These are phyloP conservation scores for Metacarcinus magister DNA, from an alignment of 2,888 invertebrate species.

Conservation along the genomic window DNA sequence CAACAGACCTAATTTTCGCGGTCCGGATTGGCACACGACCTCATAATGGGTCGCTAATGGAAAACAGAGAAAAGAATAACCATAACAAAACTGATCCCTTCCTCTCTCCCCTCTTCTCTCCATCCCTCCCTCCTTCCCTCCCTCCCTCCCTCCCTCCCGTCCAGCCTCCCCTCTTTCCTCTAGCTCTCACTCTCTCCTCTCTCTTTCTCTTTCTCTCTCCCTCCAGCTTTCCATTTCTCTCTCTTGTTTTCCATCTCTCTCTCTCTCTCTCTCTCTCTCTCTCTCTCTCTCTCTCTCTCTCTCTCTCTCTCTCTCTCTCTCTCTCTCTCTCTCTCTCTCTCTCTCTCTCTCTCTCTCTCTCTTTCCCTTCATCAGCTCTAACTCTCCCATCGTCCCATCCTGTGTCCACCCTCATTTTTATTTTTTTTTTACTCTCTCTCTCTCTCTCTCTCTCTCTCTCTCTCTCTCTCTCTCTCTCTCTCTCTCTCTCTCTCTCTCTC, in stretches of 20 bases:
- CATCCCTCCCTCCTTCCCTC: neutral
- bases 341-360: neutral
- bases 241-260: neutral
- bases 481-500: conserved; percentile 49
- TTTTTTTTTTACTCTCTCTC: neutral
- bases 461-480: no score
- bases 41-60: conserved; percentile 74
- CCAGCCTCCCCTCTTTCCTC: neutral
- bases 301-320: conserved; percentile 52
- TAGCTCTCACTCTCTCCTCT: neutral
- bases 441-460: neutral
- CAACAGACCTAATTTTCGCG: conserved; percentile 62
- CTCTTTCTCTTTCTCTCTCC: conserved; percentile 50
- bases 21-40: conserved; percentile 73
- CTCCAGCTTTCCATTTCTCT: neutral
- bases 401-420: neutral
- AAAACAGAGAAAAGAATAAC: conserved; percentile 73
- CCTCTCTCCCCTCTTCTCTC: conserved; percentile 58
- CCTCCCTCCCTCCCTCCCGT: neutral
- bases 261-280: conserved; percentile 52
- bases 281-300: conserved; percentile 60
- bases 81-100: conserved; percentile 69
- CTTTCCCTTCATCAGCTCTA: neutral
- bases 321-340: neutral
- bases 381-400: no score